These are phyloP conservation scores for Epinephelus malabaricus DNA, from an alignment of 2,797 vertebrate genomes.

Conservation along the genomic window DNA sequence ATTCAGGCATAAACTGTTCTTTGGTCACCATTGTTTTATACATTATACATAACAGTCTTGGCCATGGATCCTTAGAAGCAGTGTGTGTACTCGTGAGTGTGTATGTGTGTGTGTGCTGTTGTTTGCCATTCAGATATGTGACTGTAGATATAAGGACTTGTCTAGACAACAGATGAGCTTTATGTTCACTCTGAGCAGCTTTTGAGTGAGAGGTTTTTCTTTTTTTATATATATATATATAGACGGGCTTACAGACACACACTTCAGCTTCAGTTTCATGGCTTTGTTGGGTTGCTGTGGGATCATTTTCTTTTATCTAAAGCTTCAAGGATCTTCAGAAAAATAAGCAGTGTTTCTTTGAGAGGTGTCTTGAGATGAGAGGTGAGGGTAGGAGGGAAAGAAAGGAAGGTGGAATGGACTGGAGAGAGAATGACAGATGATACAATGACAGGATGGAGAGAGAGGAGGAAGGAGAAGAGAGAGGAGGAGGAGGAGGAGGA, in stretches of 20 bases:
- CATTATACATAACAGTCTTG: slow-evolving; percentile 22
- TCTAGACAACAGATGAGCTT: slow-evolving; percentile 46
- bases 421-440: slow-evolving; percentile 4
- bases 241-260: not conserved
- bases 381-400: not conserved
- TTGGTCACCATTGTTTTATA: slow-evolving; percentile 17
- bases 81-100: not conserved
- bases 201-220: slow-evolving; percentile 1
- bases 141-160: slow-evolving; percentile 13
- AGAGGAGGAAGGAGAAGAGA: not conserved
- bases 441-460: not conserved
- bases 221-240: not conserved
- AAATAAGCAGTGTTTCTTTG: slow-evolving; percentile 32
- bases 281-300: not conserved
- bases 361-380: slow-evolving; percentile 4
- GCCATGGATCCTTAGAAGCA: slow-evolving; percentile 29
- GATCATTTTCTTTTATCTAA: slow-evolving; percentile 41
- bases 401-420: slow-evolving; percentile 1
- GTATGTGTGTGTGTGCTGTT: not conserved
- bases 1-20: slow-evolving; percentile 25
- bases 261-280: not conserved
- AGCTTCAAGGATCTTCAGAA: slow-evolving; percentile 36
- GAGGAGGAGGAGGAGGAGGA: not conserved
- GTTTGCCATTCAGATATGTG: slow-evolving; percentile 25
- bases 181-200: slow-evolving; percentile 10